Percentiles rank a stretch among this genome's conserved stretches.
Conservation (phyloP, 2,888 invertebrate genomes). For the Caenorhabditis sp. region DNA sequence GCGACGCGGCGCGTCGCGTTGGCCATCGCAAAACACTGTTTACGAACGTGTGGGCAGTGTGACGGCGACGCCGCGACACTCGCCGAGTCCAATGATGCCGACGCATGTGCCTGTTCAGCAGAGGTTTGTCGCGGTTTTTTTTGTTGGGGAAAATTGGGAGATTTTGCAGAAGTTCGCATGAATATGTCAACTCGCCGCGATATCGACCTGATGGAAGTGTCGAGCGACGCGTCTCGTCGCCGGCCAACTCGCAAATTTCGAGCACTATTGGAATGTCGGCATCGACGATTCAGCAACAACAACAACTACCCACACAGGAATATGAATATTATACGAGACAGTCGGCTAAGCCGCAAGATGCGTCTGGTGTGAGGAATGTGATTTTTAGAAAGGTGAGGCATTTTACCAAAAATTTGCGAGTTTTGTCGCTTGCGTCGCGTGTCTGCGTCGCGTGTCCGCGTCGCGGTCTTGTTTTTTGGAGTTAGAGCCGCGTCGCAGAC, state of each 20-base stretch:
- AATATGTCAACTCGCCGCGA: conserved; percentile 55
- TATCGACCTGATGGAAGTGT: conserved; percentile 48
- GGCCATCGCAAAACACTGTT: conserved; percentile 70
- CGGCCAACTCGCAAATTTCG: conserved; percentile 38
- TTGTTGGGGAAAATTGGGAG: too few species aligned
- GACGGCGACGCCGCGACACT: conserved; percentile 69
- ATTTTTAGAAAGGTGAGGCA: conserved; percentile 48
- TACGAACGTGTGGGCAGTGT: conserved; percentile 70
- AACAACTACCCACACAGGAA: conserved; percentile 18
- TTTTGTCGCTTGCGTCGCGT: not conserved
- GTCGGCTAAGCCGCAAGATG: conserved; percentile 30
- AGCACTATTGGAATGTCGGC: conserved; percentile 20
- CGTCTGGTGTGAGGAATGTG: conserved; percentile 45
- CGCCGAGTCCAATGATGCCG: conserved; percentile 65
- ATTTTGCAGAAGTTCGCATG: conserved; percentile 41
- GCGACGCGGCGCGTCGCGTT: conserved; percentile 61
- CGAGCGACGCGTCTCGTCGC: conserved; percentile 47
- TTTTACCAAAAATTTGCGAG: too few species aligned
- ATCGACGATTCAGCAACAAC: conserved; percentile 16
- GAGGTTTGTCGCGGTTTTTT: not conserved
- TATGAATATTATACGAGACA: conserved; percentile 51
- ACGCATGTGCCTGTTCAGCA: conserved; percentile 28
- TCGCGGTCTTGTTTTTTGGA: too few species aligned
- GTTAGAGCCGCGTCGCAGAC: too few species aligned
- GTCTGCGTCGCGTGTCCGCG: too few species aligned